Evolutionary conservation across 2,797 vertebrate species (phyloP).

Genomic region (Lacerta bilineata): DNA sequence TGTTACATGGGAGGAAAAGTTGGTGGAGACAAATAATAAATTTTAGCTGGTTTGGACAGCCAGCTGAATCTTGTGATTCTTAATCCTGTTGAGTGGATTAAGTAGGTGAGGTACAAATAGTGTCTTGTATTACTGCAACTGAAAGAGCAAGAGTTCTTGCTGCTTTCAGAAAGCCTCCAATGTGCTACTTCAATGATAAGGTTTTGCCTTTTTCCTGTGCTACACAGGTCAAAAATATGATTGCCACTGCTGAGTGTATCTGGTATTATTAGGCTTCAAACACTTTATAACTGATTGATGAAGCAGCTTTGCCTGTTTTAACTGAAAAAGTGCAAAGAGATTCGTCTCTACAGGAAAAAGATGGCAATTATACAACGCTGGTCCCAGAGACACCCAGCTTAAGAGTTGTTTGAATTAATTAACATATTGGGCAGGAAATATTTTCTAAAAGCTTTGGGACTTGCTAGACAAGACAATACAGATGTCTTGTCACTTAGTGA

Average conservation of each 20-base stretch:
- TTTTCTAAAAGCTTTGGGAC: neutral
- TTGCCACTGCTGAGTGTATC: neutral
- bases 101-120: neutral
- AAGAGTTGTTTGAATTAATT: neutral
- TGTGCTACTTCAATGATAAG: neutral
- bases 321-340: neutral
- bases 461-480: neutral
- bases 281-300: neutral
- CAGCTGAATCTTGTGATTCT: neutral
- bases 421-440: too few relatives aligned
- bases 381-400: neutral
- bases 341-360: neutral
- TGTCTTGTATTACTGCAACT: neutral
- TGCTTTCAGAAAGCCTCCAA: neutral
- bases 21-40: neutral
- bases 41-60: too few relatives aligned
- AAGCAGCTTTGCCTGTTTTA: neutral
- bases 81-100: too few relatives aligned
- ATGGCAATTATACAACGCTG: neutral
- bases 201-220: neutral
- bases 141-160: neutral
- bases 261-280: neutral
- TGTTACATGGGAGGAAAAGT: neutral
- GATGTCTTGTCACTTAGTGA: neutral
- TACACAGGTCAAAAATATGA: neutral